Evolutionary conservation across 2,113 vertebrate genomes (phyloP).

Genomic region (Eretmochelys imbricata): DNA sequence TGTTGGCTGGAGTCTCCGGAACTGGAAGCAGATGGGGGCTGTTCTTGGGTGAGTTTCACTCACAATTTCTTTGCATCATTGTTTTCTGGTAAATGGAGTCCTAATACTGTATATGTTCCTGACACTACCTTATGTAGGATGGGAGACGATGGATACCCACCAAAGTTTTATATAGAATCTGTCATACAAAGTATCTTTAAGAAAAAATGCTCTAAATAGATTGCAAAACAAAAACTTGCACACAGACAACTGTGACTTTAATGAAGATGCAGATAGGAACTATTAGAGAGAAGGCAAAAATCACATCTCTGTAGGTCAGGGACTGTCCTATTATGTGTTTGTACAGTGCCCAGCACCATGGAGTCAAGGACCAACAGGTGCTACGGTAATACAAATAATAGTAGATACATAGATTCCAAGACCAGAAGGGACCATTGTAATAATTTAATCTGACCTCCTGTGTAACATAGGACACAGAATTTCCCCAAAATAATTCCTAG

Average conservation of each 20-base stretch:
- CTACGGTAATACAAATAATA: background rate
- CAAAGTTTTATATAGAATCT: background rate
- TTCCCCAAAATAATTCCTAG: background rate
- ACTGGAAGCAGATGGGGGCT: background rate
- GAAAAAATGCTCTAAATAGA: background rate
- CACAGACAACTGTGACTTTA: background rate
- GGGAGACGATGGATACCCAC: background rate
- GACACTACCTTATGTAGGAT: background rate
- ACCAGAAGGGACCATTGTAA: background rate
- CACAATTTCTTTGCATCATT: background rate
- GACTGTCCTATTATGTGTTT: fast-evolving
- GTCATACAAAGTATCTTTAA: background rate
- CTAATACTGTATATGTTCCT: background rate
- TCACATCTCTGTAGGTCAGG: background rate
- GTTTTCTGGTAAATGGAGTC: background rate
- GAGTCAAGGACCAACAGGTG: background rate
- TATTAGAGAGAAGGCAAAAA: background rate
- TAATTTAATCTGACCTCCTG: background rate
- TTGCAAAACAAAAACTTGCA: background rate
- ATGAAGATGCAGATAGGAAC: background rate
- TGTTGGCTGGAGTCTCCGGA: background rate
- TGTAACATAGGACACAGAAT: background rate
- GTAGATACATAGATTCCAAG: background rate
- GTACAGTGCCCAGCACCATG: no score
- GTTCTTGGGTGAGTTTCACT: background rate